phyloP scores from a whole-genome alignment of 2,797 vertebrate genomes.

The Ptychadena robeensis region DNA sequence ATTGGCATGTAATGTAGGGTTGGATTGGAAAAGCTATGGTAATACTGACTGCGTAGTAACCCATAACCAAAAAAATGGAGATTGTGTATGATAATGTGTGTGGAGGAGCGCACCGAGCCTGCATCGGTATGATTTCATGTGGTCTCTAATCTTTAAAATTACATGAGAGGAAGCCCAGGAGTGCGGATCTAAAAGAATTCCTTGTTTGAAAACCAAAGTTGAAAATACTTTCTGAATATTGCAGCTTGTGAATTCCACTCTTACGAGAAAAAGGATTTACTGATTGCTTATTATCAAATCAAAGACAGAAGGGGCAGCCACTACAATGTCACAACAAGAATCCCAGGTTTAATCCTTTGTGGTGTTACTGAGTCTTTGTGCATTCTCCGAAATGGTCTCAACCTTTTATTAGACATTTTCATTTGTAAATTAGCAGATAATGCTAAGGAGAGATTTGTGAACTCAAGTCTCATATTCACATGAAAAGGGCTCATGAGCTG shows the following conservation, averaged over 20 bases:
- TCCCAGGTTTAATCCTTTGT: conserved; percentile 17
- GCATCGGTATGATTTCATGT: no score
- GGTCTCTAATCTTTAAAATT: no score
- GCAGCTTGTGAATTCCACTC: not conserved
- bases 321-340: conserved; percentile 11
- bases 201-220: no score
- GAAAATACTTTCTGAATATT: not conserved
- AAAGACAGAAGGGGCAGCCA: conserved; percentile 18
- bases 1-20: no score
- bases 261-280: not conserved
- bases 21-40: no score
- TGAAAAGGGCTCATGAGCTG: conserved; percentile 58
- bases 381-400: conserved; percentile 16
- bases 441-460: conserved; percentile 21
- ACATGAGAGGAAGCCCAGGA: no score
- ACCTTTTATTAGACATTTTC: conserved; percentile 33
- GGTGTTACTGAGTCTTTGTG: conserved; percentile 7
- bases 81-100: no score
- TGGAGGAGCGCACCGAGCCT: no score
- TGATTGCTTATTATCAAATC: conserved; percentile 17
- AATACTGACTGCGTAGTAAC: no score
- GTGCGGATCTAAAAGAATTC: no score
- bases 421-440: conserved; percentile 51
- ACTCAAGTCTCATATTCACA: conserved; percentile 34
- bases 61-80: no score